These are phyloP conservation scores for Cebus imitator DNA, from an alignment of 2,113 vertebrate species.

Conservation along the genomic window DNA sequence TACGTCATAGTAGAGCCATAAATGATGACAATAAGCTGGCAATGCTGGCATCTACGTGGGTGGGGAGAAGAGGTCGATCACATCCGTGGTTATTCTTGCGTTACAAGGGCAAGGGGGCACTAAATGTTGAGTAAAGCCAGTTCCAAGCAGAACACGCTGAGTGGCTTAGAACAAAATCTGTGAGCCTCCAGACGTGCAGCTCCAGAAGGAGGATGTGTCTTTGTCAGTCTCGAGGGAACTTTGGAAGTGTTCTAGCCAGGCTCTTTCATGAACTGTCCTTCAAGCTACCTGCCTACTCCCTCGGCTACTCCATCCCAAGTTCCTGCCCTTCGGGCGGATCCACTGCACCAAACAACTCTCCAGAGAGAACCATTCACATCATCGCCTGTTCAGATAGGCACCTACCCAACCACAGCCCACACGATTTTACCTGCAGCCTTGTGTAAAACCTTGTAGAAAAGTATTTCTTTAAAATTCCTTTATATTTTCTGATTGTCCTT, in stretches of 20 bases:
- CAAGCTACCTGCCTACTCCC: background rate
- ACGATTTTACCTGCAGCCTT: fast-evolving
- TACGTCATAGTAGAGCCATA: background rate
- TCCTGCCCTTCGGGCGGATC: background rate
- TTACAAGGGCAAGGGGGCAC: background rate
- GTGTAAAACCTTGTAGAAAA: background rate
- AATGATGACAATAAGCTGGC: conserved; percentile 13
- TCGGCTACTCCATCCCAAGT: too few relatives aligned
- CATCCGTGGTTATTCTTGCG: background rate
- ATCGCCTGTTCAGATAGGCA: fast-evolving
- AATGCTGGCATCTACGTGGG: background rate
- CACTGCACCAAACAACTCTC: fast-evolving
- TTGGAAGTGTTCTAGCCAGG: background rate
- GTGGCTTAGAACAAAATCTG: background rate
- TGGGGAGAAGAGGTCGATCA: conserved; percentile 19
- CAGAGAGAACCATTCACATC: fast-evolving
- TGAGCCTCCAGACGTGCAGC: too few relatives aligned
- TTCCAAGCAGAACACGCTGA: background rate
- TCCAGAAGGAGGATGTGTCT: background rate
- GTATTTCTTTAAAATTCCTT: background rate
- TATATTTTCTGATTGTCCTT: background rate
- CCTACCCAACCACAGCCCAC: fast-evolving
- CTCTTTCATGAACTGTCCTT: background rate
- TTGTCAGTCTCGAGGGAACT: background rate
- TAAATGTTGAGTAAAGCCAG: background rate